Evolutionary conservation across 2,888 invertebrate genomes (phyloP), one percentile per base, ranked within the genome.

Genomic region (Antitype chi): DNA sequence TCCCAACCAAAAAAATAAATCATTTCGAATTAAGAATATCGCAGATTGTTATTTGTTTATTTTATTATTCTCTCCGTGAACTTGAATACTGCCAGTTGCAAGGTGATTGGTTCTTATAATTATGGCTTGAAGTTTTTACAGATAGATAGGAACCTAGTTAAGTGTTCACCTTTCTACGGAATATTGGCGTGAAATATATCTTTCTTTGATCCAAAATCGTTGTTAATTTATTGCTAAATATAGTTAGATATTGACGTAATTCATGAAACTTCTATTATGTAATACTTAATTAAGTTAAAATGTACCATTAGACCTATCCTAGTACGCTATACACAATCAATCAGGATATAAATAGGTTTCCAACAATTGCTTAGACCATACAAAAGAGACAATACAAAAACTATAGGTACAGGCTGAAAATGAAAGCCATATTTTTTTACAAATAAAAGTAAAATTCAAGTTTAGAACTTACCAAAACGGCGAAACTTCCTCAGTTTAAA

Each of bases 401-500:
- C 68, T 20, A 20, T n/a, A n/a, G n/a, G n/a, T 17, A 52, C 68
- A 52, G 49, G 32, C 47, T 38, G 7, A 1, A 67, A 43, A 74
- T 47, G 20, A 43, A 13, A 20, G 52, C 15, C 4, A 8, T 20
- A n/a, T n/a, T 28, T 47, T n/a, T 38, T n/a, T 20, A 15, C 2
- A 74, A 62, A 64, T 17, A 53, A 25, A 62, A 57, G 17, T 49
- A 76, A 55, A 81, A 62, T 43, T 43, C 1, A 28, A 57, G 15
- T 76, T 68, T 68, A 0, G 80, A 84, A 90, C 89, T 88, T 88
- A 90, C 89, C 89, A 87, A 90, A 90, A 71, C 80, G 49, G 69
- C 79, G 11, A 70, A 90, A 88, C 89, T 90, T 91, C 92, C 91
- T 89, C 88, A 90, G 90, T 92, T 91, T 90, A 92, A 89, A 92